Conservation (phyloP, 2,888 invertebrate species). For the Dynastes grantii region DNA sequence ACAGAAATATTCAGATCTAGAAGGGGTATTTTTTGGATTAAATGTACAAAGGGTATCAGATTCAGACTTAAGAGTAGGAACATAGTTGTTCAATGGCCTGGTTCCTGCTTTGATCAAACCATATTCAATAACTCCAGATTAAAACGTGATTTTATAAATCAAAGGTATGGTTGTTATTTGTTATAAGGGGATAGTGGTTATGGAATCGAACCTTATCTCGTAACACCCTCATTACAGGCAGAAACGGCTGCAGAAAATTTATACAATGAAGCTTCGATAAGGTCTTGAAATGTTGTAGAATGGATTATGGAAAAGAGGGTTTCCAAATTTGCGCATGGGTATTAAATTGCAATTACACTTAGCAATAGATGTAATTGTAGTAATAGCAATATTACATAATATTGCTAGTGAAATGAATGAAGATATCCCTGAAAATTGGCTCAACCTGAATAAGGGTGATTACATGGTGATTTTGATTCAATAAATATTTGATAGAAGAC, state of each 20-base stretch:
- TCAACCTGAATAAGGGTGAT: too few relatives aligned
- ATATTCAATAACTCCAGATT: constrained; percentile 61
- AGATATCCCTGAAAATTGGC: too few relatives aligned
- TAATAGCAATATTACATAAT: too few relatives aligned
- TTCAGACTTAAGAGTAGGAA: constrained; percentile 49
- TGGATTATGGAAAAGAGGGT: too few relatives aligned
- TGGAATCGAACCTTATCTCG: constrained; percentile 57
- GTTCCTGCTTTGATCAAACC: constrained; percentile 61
- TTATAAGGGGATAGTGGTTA: constrained; percentile 65
- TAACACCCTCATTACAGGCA: constrained; percentile 59
- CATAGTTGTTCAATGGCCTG: constrained; percentile 59
- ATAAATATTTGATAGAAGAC: too few relatives aligned
- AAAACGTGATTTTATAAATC: constrained; percentile 57
- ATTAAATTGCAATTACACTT: too few relatives aligned
- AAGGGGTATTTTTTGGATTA: constrained; percentile 59
- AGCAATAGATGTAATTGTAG: too few relatives aligned
- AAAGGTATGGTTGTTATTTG: constrained; percentile 55
- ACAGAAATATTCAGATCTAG: constrained; percentile 56
- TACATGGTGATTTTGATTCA: too few relatives aligned
- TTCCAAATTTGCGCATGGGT: too few relatives aligned
- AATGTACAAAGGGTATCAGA: constrained; percentile 61
- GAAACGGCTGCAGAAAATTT: constrained; percentile 49
- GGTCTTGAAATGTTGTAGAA: too few relatives aligned
- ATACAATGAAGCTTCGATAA: constrained; percentile 52
- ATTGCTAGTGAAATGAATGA: too few relatives aligned